phyloP scores from a whole-genome alignment of 2,888 invertebrate species.

The Drosophila testacea region DNA sequence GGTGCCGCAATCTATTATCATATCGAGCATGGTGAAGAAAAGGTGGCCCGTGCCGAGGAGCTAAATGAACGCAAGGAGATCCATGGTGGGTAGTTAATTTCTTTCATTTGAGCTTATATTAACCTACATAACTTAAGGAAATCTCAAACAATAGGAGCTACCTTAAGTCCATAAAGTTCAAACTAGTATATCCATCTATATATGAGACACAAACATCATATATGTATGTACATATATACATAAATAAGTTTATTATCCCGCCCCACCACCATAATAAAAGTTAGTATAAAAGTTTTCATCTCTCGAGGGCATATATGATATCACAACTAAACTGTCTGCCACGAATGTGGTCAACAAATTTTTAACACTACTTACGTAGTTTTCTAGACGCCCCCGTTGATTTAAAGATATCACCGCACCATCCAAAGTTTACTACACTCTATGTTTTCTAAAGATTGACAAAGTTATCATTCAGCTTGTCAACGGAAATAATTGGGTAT shows the following conservation, averaged over 20 bases:
- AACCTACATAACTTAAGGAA: not conserved
- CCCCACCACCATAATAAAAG: slow-evolving; percentile 5
- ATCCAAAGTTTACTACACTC: slow-evolving; percentile 6
- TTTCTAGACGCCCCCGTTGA: slow-evolving; percentile 33
- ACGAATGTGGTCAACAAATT: slow-evolving; percentile 43
- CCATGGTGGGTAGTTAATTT: slow-evolving; percentile 86
- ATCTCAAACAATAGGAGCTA: not conserved
- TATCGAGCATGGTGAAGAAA: slow-evolving; percentile 91
- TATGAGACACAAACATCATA: slow-evolving; percentile 24
- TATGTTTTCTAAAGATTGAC: not conserved
- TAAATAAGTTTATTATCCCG: slow-evolving; percentile 39
- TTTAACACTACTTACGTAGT: slow-evolving; percentile 40
- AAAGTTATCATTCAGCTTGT: not conserved
- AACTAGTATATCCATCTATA: not conserved
- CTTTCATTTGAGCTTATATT: not conserved
- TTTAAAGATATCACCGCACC: slow-evolving; percentile 19
- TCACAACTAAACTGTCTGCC: slow-evolving; percentile 59
- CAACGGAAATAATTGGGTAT: not conserved
- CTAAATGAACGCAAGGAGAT: slow-evolving; percentile 89
- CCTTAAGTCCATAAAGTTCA: not conserved
- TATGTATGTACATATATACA: not conserved
- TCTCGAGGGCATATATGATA: slow-evolving; percentile 54
- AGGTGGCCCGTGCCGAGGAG: slow-evolving; percentile 87
- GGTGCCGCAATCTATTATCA: slow-evolving; percentile 95
- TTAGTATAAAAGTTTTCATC: slow-evolving; percentile 17